phyloP scores from a whole-genome alignment of 2,113 vertebrate species.

The Scomber japonicus region DNA sequence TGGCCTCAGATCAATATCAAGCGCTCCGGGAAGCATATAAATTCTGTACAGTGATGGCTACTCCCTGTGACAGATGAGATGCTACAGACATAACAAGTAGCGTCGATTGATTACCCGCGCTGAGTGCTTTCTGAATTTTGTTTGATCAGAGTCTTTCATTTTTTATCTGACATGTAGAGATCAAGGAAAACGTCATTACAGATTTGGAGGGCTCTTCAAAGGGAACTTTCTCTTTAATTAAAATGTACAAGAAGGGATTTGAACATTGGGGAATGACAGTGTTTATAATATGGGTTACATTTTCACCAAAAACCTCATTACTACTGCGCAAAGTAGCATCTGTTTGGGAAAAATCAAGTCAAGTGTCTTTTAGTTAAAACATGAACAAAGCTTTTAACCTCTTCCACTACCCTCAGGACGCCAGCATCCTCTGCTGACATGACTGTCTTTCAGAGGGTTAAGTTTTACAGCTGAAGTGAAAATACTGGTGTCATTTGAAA shows the following conservation, averaged over 20 bases:
- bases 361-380: neutral
- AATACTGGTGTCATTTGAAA: too few relatives aligned
- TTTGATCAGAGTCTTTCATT: slow-evolving; percentile 34
- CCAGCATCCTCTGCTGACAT: too few relatives aligned
- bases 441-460: too few relatives aligned
- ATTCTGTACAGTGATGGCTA: slow-evolving; percentile 42
- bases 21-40: slow-evolving; percentile 46
- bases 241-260: slow-evolving; percentile 20
- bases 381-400: too few relatives aligned
- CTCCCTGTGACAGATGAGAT: slow-evolving; percentile 56
- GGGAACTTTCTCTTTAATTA: slow-evolving; percentile 36
- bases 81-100: slow-evolving; percentile 62
- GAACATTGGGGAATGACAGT: neutral
- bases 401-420: too few relatives aligned
- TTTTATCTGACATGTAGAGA: slow-evolving; percentile 49
- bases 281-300: neutral
- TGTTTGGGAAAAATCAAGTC: neutral
- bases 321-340: neutral
- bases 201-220: slow-evolving; percentile 25
- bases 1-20: slow-evolving; percentile 67
- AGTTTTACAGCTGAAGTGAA: too few relatives aligned
- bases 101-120: slow-evolving; percentile 53
- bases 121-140: slow-evolving; percentile 36
- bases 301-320: neutral
- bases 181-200: slow-evolving; percentile 25